Percentiles rank a stretch among this genome's conserved stretches.
phyloP scores from a whole-genome alignment of 1,140 invertebrate genomes.

The Brachionus angularis region DNA sequence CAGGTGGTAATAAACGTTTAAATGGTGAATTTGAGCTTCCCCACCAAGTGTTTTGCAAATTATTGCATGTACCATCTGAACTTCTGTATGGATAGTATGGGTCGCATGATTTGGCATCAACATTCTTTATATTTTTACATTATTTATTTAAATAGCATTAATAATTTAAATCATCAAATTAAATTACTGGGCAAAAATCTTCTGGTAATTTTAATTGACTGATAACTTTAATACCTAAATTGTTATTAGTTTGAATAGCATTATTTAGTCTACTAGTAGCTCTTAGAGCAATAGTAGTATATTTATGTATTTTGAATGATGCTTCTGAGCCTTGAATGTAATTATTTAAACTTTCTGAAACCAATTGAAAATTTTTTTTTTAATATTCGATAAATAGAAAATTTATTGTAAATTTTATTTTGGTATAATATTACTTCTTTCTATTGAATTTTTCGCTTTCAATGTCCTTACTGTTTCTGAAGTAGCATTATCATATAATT shows the following conservation, averaged over 20 bases:
- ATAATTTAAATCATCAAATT: too few species aligned
- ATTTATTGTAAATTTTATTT: too few species aligned
- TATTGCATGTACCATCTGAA: conserved; percentile 78
- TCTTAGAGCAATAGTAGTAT: neutral
- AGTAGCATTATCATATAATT: too few species aligned
- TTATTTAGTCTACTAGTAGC: neutral
- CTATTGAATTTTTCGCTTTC: too few species aligned
- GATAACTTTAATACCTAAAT: neutral
- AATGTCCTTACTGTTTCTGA: too few species aligned
- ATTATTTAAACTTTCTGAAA: too few species aligned
- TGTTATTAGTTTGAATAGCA: neutral
- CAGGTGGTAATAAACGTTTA: conserved; percentile 70
- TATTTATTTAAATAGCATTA: conserved; percentile 5
- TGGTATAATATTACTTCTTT: too few species aligned
- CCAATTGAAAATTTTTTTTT: too few species aligned
- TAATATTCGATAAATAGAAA: too few species aligned
- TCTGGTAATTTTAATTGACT: neutral
- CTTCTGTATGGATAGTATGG: conserved; percentile 62
- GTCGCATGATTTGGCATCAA: neutral
- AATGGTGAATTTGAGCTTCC: conserved; percentile 74
- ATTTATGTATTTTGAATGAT: neutral
- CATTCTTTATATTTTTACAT: neutral
- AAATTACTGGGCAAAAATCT: conserved; percentile 13
- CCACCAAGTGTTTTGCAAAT: conserved; percentile 70
- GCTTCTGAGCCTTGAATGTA: neutral